These are phyloP conservation scores for Cervus canadensis DNA, from an alignment of 2,113 vertebrate genomes.

Conservation along the genomic window DNA sequence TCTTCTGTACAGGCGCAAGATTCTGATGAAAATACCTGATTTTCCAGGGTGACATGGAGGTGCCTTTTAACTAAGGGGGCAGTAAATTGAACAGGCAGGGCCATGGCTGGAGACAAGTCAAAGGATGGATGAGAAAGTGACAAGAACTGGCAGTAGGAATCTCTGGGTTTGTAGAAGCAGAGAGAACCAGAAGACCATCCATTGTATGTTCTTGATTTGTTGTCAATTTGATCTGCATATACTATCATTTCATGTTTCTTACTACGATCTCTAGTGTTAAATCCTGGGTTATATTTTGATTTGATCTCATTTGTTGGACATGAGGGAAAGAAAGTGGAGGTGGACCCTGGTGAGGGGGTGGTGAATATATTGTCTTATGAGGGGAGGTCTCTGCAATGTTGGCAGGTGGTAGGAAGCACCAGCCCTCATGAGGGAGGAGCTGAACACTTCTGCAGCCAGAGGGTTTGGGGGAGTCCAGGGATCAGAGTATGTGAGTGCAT, in stretches of 20 bases:
- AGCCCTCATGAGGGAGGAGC: background rate
- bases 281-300: background rate
- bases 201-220: background rate
- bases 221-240: background rate
- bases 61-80: background rate
- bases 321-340: background rate
- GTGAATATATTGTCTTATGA: background rate
- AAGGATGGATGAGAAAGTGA: background rate
- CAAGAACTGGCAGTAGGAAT: background rate
- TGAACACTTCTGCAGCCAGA: background rate
- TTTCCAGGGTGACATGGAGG: background rate
- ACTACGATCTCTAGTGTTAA: background rate
- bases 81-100: background rate
- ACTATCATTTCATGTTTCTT: background rate
- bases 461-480: background rate
- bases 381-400: background rate
- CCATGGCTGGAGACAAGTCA: background rate
- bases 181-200: background rate
- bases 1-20: background rate
- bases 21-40: background rate
- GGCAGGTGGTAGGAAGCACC: background rate
- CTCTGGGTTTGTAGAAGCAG: background rate
- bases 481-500: background rate
- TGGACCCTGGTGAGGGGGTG: background rate
- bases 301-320: background rate